A percentile compares a stretch with the other conserved stretches of the same genome.
These are phyloP conservation scores for Neotoma lepida DNA, from an alignment of 2,113 vertebrate genomes.

Conservation along the genomic window DNA sequence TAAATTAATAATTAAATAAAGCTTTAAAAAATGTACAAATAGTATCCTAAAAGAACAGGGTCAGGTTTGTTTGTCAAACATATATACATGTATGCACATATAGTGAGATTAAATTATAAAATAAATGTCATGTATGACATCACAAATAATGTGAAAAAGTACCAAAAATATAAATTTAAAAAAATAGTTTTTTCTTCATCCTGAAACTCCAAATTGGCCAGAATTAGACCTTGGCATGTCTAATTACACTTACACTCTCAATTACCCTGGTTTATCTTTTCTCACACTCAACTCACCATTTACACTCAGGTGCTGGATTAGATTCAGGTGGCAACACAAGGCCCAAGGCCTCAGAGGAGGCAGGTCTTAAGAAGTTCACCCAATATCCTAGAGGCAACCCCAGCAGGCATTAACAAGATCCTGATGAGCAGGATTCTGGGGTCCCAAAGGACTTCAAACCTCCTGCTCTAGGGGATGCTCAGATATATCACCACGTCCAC, in stretches of 20 bases:
- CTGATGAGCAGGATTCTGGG: not conserved
- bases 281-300: not conserved
- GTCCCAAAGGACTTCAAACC: not conserved
- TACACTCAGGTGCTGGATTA: not conserved
- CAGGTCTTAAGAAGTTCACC: too few species aligned
- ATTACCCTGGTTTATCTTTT: not conserved
- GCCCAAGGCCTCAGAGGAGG: not conserved
- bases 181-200: not conserved
- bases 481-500: accelerated
- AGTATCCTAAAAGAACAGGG: not conserved
- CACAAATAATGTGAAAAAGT: not conserved
- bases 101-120: not conserved
- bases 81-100: not conserved
- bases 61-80: not conserved
- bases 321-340: not conserved
- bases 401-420: not conserved
- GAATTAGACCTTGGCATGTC: not conserved
- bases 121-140: not conserved
- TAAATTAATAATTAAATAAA: not conserved
- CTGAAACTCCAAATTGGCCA: not conserved
- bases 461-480: not conserved
- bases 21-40: not conserved
- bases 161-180: not conserved
- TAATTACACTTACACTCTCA: not conserved
- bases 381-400: not conserved